Conservation (phyloP, 2,113 vertebrate species). For the Ondatra zibethicus region DNA sequence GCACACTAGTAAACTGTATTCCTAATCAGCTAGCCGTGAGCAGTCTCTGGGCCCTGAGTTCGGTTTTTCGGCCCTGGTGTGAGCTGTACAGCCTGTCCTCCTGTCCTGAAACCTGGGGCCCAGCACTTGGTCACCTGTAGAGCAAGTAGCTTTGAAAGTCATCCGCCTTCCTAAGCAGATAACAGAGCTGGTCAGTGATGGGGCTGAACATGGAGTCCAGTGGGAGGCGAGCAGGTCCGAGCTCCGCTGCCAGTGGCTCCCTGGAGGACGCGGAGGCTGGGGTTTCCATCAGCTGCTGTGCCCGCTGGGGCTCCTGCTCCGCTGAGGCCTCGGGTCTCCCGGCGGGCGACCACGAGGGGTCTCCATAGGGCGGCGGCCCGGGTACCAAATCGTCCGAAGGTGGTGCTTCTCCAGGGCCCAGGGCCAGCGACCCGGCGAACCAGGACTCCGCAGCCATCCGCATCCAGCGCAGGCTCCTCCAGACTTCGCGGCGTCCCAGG, state of each 20-base stretch:
- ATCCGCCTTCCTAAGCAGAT: conserved; percentile 87
- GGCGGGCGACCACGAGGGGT: conserved; percentile 39
- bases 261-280: background rate
- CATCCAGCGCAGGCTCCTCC: background rate
- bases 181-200: conserved; percentile 85
- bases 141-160: conserved; percentile 84
- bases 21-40: background rate
- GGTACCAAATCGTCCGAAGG: conserved; percentile 11
- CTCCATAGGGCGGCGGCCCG: background rate
- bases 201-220: conserved; percentile 82
- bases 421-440: conserved; percentile 43
- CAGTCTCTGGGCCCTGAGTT: background rate
- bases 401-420: conserved; percentile 22
- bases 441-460: conserved; percentile 68
- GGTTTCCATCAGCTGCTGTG: background rate
- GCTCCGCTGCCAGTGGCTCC: background rate
- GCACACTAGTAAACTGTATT: background rate
- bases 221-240: background rate
- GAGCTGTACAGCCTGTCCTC: background rate
- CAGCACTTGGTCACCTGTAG: conserved; percentile 81
- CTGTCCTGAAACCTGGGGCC: background rate
- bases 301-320: background rate
- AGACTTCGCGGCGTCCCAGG: background rate
- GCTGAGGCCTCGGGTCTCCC: conserved; percentile 1
- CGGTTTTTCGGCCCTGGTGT: background rate